A percentile compares a stretch with the other conserved stretches of the same genome.
Evolutionary conservation across 1,140 invertebrate species (phyloP).

Genomic region (Saccostrea echinata): DNA sequence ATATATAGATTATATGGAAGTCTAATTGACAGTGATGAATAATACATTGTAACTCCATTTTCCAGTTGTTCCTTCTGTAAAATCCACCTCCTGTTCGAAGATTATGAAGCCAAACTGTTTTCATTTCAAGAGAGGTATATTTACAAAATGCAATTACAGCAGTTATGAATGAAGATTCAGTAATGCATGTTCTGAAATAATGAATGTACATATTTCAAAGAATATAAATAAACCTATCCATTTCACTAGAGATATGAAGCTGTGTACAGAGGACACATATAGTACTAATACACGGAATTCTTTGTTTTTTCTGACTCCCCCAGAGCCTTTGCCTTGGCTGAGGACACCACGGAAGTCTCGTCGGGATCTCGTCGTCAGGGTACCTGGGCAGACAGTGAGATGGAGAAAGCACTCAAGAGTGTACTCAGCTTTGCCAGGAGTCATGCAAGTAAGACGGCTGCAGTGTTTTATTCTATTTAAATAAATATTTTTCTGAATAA

Average conservation of each 20-base stretch:
- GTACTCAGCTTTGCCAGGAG: slow-evolving; percentile 75
- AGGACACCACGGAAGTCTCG: not conserved
- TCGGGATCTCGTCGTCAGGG: slow-evolving; percentile 76
- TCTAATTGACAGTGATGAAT: too few species aligned
- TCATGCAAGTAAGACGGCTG: slow-evolving; percentile 62
- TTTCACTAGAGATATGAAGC: too few species aligned
- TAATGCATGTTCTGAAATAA: too few species aligned
- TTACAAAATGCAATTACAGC: not conserved
- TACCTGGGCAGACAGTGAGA: slow-evolving; percentile 82
- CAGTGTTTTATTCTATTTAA: too few species aligned
- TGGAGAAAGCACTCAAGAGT: slow-evolving; percentile 83
- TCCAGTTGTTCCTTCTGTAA: slow-evolving; percentile 79
- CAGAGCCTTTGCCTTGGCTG: not conserved
- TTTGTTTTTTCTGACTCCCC: too few species aligned
- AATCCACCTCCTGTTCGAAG: slow-evolving; percentile 74
- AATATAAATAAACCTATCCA: too few species aligned
- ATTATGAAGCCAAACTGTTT: slow-evolving; percentile 79
- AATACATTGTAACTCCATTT: slow-evolving; percentile 41
- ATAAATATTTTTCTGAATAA: too few species aligned
- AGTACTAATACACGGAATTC: too few species aligned
- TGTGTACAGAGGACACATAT: too few species aligned
- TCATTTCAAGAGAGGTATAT: slow-evolving; percentile 76
- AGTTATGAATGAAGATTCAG: too few species aligned
- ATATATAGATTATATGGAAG: not conserved
- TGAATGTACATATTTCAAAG: too few species aligned